Conservation (phyloP, 1,140 invertebrate species). For the Drosophila simulans region DNA sequence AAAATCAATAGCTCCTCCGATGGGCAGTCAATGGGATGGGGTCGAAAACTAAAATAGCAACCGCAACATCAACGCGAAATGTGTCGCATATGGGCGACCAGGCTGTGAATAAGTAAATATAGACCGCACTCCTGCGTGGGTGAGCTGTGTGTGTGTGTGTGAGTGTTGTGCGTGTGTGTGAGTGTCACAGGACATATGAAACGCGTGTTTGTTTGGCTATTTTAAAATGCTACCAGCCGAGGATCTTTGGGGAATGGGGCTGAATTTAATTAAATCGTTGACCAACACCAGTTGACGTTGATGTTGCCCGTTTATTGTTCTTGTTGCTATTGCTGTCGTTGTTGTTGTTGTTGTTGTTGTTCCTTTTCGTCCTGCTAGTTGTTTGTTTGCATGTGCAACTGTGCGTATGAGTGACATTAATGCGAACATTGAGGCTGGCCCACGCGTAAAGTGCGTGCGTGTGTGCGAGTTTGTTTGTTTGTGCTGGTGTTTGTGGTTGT, state of each 20-base stretch:
- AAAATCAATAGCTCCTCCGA: constrained; percentile 35
- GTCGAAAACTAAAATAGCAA: constrained; percentile 43
- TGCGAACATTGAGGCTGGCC: constrained; percentile 67
- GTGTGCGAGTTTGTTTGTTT: constrained; percentile 17
- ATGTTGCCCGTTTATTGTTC: constrained; percentile 21
- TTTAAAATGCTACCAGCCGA: constrained; percentile 60
- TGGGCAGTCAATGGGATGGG: not conserved
- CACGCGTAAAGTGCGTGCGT: constrained; percentile 42
- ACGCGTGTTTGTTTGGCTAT: constrained; percentile 50
- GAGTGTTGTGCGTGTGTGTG: constrained; percentile 4
- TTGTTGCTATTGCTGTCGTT: constrained; percentile 8
- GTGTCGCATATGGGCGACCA: constrained; percentile 64
- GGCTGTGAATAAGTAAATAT: constrained; percentile 75
- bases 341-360: constrained; percentile 6
- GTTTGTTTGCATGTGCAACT: constrained; percentile 76
- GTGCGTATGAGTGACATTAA: constrained; percentile 82
- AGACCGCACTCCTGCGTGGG: constrained; percentile 51
- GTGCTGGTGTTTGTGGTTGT: not conserved
- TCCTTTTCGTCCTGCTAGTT: not conserved
- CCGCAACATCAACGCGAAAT: constrained; percentile 63
- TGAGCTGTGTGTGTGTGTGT: not conserved
- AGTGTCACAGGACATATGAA: constrained; percentile 15
- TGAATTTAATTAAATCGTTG: constrained; percentile 81
- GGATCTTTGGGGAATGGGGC: constrained; percentile 45
- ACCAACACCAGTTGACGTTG: constrained; percentile 54